Evolutionary conservation across 2,797 vertebrate genomes (phyloP).

Genomic region (Protosalanx chinensis): DNA sequence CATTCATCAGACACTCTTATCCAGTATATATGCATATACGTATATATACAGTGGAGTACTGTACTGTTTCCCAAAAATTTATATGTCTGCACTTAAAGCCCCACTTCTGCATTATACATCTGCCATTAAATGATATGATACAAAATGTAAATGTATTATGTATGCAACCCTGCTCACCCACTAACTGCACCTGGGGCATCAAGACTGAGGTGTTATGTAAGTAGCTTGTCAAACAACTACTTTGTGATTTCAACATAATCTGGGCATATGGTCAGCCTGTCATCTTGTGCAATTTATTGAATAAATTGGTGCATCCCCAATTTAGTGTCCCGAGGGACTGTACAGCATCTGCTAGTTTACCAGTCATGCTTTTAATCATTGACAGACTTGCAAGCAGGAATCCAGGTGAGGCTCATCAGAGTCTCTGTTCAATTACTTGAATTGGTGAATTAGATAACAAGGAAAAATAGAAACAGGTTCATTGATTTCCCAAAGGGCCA

Average conservation of each 20-base stretch:
- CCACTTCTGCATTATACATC: no score
- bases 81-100: no score
- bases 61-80: no score
- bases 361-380: conserved; percentile 1
- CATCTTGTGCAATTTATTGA: neutral
- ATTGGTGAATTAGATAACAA: conserved; percentile 8
- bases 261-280: neutral
- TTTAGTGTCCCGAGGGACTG: neutral
- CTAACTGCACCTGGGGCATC: neutral
- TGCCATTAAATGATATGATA: no score
- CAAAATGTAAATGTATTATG: no score
- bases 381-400: neutral
- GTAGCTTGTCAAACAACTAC: conserved; percentile 3
- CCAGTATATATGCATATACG: no score
- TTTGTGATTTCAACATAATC: neutral
- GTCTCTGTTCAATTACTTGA: conserved; percentile 1
- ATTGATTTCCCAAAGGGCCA: neutral
- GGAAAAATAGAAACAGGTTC: neutral
- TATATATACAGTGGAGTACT: no score
- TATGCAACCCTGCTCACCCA: no score
- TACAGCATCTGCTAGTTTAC: conserved; percentile 16
- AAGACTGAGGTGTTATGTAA: neutral
- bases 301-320: neutral
- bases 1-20: no score
- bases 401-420: conserved; percentile 17